Conservation (phyloP, 1,140 invertebrate species). For the Odontomachus brunneus region DNA sequence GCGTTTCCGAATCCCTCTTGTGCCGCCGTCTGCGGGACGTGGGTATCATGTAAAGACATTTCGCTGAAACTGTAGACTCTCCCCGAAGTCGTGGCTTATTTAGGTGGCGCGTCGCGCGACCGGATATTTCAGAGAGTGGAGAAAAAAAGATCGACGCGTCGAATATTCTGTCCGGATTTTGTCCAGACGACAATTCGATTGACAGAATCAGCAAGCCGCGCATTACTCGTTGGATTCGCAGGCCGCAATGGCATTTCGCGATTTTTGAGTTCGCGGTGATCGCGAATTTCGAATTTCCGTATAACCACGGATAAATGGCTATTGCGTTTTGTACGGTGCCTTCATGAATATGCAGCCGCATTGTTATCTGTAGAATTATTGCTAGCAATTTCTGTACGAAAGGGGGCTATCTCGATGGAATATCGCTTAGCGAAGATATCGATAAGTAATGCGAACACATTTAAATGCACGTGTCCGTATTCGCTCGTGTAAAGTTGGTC, state of each 20-base stretch:
- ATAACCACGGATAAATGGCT: constrained; percentile 54
- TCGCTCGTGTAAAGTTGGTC: not conserved
- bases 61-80: constrained; percentile 31
- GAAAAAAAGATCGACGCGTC: not conserved
- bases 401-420: constrained; percentile 43
- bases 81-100: constrained; percentile 45
- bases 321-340: constrained; percentile 52
- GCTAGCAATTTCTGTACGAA: constrained; percentile 52
- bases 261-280: constrained; percentile 39
- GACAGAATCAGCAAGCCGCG: constrained; percentile 8
- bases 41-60: constrained; percentile 59
- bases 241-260: constrained; percentile 1
- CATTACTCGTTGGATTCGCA: constrained; percentile 5
- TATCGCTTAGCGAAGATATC: constrained; percentile 47
- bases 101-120: constrained; percentile 13
- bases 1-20: constrained; percentile 39
- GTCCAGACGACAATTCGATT: not conserved
- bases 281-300: constrained; percentile 31
- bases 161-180: constrained; percentile 16
- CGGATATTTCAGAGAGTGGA: not conserved
- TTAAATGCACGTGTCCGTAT: not conserved
- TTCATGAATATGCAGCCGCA: constrained; percentile 56
- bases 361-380: constrained; percentile 59
- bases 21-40: constrained; percentile 41
- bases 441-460: constrained; percentile 33